Percentiles rank a stretch among this genome's conserved stretches.
These are phyloP conservation scores for Ascaphus truei DNA, from an alignment of 2,113 vertebrate genomes.

Conservation along the genomic window DNA sequence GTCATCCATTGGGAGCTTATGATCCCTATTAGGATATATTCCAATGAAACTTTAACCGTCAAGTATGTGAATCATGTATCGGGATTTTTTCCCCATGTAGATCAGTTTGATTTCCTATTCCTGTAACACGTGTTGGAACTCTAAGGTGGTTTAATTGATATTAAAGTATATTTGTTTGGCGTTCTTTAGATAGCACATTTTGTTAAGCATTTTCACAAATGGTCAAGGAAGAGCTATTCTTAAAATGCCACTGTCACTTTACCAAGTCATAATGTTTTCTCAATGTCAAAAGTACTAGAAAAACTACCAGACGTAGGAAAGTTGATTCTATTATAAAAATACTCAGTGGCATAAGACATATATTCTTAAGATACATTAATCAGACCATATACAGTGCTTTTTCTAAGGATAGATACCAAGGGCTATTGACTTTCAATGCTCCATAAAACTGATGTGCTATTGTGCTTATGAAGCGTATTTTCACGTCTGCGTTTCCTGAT, in stretches of 20 bases:
- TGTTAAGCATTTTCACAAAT: neutral
- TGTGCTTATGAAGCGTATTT: slow-evolving; percentile 31
- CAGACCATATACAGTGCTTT: slow-evolving; percentile 11
- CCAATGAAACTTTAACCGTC: too few relatives aligned
- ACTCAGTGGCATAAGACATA: neutral
- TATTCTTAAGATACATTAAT: slow-evolving; percentile 30
- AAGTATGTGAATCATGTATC: too few relatives aligned
- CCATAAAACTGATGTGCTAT: slow-evolving; percentile 33
- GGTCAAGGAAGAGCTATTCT: neutral
- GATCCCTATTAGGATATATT: too few relatives aligned
- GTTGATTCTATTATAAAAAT: neutral
- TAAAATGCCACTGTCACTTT: neutral
- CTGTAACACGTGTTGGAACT: too few relatives aligned
- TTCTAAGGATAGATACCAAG: slow-evolving; percentile 35
- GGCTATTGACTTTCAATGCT: slow-evolving; percentile 32
- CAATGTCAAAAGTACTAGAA: neutral
- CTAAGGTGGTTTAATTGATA: too few relatives aligned
- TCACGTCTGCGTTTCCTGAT: slow-evolving; percentile 27
- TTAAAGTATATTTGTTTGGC: too few relatives aligned
- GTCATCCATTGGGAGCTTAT: too few relatives aligned
- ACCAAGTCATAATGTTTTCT: neutral
- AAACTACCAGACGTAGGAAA: neutral
- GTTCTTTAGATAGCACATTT: neutral
- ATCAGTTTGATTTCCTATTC: too few relatives aligned
- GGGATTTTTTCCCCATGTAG: too few relatives aligned